Evolutionary conservation across 1,140 invertebrate species (phyloP).

Genomic region (Drosophila cardini): DNA sequence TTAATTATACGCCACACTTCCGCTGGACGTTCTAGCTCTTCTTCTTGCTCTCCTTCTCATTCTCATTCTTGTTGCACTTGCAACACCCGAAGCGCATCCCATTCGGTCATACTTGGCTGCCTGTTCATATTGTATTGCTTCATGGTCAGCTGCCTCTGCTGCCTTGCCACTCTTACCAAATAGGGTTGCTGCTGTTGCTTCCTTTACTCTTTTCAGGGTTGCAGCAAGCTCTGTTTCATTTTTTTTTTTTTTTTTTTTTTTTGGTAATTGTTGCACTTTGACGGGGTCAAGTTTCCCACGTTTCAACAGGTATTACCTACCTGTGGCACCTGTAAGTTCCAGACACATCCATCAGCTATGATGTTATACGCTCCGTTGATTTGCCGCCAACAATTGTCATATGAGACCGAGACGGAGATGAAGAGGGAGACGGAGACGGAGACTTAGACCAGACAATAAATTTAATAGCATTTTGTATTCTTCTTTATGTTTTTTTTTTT

Average conservation of each 20-base stretch:
- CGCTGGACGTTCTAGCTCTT: conserved; percentile 19
- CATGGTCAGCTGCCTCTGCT: conserved; percentile 58
- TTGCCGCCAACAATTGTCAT: conserved; percentile 65
- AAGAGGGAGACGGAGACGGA: too few species aligned
- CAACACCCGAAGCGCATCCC: conserved; percentile 33
- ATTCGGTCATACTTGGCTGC: conserved; percentile 61
- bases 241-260: conserved; percentile 33
- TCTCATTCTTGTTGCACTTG: conserved; percentile 20
- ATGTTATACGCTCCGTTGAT: conserved; percentile 35
- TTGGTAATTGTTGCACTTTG: conserved; percentile 64
- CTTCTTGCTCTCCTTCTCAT: conserved; percentile 11
- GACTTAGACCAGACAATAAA: conserved; percentile 55
- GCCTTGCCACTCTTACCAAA: not conserved
- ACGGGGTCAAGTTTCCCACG: conserved; percentile 61
- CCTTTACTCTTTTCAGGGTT: conserved; percentile 12
- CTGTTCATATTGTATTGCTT: conserved; percentile 25
- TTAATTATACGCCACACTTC: conserved; percentile 57
- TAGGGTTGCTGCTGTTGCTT: conserved; percentile 15
- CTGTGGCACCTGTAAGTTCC: conserved; percentile 28
- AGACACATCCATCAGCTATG: conserved; percentile 50
- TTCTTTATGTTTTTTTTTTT: conserved; percentile 17
- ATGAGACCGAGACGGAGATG: conserved; percentile 34
- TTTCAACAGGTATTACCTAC: conserved; percentile 67
- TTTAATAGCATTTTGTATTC: conserved; percentile 39
- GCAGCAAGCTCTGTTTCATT: conserved; percentile 15